These are phyloP conservation scores for Drosophila atripex DNA, from an alignment of 2,888 invertebrate species.

Conservation along the genomic window DNA sequence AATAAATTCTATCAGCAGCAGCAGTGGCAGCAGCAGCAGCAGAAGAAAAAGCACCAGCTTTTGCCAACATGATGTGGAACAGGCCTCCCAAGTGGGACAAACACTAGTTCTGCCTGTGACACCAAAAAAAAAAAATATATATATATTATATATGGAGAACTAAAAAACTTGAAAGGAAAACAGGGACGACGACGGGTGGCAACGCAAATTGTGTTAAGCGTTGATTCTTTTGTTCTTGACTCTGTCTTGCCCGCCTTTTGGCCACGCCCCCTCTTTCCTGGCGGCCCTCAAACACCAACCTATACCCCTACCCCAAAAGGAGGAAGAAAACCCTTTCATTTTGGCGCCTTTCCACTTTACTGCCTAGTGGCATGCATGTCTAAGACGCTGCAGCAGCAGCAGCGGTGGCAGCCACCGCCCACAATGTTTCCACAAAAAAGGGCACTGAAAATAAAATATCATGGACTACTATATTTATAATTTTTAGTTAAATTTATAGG, in stretches of 20 bases:
- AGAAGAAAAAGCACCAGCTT: conserved; percentile 23
- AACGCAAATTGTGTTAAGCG: conserved; percentile 73
- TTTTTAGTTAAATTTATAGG: background rate
- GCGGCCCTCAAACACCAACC: background rate
- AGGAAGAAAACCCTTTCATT: conserved; percentile 58
- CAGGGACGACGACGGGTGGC: conserved; percentile 1
- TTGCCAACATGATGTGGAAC: conserved; percentile 47
- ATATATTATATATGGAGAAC: background rate
- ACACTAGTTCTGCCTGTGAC: conserved; percentile 46
- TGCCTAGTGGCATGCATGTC: conserved; percentile 69
- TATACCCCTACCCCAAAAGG: conserved; percentile 1
- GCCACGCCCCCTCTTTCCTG: background rate
- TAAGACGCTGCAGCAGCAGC: conserved; percentile 53
- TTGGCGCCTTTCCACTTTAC: conserved; percentile 68
- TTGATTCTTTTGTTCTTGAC: conserved; percentile 77
- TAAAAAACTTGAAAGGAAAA: conserved; percentile 15
- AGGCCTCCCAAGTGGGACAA: conserved; percentile 52
- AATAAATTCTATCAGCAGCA: conserved; percentile 76
- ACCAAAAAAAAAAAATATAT: conserved; percentile 21
- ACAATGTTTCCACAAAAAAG: background rate
- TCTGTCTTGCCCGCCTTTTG: conserved; percentile 25
- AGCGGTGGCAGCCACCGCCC: conserved; percentile 33
- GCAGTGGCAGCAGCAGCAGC: conserved; percentile 29
- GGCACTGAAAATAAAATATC: background rate
- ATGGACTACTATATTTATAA: no score